phyloP scores from a whole-genome alignment of 2,113 vertebrate species.

The Channa maculata region DNA sequence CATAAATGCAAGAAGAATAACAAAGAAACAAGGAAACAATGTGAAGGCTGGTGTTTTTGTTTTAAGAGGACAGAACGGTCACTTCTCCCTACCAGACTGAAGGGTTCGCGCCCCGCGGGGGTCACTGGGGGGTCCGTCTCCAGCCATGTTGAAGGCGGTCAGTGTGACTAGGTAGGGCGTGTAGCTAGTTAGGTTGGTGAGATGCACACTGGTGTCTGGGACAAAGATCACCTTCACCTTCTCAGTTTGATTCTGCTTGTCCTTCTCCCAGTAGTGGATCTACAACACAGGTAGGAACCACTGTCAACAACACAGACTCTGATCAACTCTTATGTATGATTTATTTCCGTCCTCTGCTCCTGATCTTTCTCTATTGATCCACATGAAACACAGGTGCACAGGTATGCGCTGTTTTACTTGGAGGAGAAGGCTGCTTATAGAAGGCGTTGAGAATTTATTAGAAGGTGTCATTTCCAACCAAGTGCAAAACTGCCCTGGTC shows the following conservation, averaged over 20 bases:
- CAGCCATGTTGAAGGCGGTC: constrained; percentile 92
- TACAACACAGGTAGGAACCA: constrained; percentile 56
- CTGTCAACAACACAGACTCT: background rate
- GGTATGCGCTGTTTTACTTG: constrained; percentile 6
- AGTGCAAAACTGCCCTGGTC: background rate
- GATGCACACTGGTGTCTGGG: constrained; percentile 85
- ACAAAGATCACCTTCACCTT: constrained; percentile 93
- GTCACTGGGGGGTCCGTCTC: constrained; percentile 91
- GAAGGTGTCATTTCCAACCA: background rate
- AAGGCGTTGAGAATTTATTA: background rate
- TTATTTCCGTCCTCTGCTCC: constrained; percentile 16
- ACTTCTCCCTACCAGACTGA: constrained; percentile 87
- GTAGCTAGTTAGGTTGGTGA: constrained; percentile 94
- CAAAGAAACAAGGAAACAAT: background rate
- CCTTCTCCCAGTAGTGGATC: constrained; percentile 94
- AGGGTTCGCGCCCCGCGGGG: constrained; percentile 87
- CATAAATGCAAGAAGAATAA: background rate
- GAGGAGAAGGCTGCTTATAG: background rate
- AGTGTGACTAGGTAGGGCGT: constrained; percentile 89
- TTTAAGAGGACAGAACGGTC: background rate
- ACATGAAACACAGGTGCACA: background rate
- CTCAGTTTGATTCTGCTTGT: constrained; percentile 89
- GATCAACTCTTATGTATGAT: constrained; percentile 7
- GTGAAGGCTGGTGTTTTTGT: background rate
- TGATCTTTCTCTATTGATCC: constrained; percentile 13